These are phyloP conservation scores for Poecilia velifera DNA, from an alignment of 2,797 vertebrate genomes.

Conservation along the genomic window DNA sequence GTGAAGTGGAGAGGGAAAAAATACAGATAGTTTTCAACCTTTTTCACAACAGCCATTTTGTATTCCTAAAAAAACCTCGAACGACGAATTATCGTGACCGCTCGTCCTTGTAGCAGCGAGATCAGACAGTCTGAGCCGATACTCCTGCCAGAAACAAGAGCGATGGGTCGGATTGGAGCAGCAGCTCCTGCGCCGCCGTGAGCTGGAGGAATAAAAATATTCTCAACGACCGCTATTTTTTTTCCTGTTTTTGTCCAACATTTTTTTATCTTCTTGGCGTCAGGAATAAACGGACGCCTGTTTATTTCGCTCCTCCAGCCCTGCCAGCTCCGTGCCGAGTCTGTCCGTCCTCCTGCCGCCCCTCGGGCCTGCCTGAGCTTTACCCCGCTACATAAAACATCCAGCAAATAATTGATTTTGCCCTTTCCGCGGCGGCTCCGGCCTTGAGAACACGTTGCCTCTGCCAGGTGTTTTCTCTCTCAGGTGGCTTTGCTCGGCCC, in stretches of 20 bases:
- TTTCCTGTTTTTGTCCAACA: background rate
- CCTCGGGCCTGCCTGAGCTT: background rate
- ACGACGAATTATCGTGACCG: background rate
- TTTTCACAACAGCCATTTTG: background rate
- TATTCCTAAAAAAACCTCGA: background rate
- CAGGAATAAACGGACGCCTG: background rate
- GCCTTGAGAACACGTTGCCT: constrained; percentile 52
- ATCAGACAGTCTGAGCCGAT: background rate
- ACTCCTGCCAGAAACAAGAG: background rate
- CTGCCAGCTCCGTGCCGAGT: background rate
- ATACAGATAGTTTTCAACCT: background rate
- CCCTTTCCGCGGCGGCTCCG: constrained; percentile 19
- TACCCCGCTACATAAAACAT: constrained; percentile 10
- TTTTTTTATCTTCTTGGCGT: background rate
- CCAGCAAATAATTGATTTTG: constrained; percentile 38
- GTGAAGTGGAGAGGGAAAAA: background rate
- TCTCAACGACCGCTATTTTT: background rate
- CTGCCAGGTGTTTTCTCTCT: constrained; percentile 45
- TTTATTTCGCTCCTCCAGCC: background rate
- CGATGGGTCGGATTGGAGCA: background rate
- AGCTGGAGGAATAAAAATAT: background rate
- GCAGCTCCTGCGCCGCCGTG: background rate
- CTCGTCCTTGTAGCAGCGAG: background rate
- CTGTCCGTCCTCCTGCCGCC: background rate
- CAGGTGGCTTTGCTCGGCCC: constrained; percentile 34